Evolutionary conservation across 2,797 vertebrate genomes (phyloP).

Genomic region (Alosa sapidissima): DNA sequence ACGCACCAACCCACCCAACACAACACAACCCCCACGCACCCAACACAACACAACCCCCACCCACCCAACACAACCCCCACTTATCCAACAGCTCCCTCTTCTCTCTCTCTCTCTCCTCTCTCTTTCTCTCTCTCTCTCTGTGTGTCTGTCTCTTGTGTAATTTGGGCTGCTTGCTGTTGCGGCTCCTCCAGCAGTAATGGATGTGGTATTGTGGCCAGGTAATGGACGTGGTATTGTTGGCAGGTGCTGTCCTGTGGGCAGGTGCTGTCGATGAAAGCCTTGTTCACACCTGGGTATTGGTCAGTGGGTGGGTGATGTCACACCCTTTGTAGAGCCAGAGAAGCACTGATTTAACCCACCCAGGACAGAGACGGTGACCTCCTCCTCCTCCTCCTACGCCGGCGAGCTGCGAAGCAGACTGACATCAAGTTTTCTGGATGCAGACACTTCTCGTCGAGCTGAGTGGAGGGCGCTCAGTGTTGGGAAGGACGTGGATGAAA

Average conservation of each 20-base stretch:
- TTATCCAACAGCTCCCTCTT: background rate
- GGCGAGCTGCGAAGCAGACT: background rate
- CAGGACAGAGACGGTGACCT: too few species aligned
- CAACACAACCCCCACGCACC: background rate
- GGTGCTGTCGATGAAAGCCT: too few species aligned
- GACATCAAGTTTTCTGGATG: background rate
- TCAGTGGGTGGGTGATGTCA: background rate
- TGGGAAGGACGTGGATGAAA: background rate
- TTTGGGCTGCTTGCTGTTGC: too few species aligned
- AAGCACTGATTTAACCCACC: too few species aligned
- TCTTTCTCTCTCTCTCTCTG: background rate
- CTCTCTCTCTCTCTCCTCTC: background rate
- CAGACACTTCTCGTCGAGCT: too few species aligned
- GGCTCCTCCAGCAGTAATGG: too few species aligned
- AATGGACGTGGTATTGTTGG: too few species aligned
- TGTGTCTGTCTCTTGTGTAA: background rate
- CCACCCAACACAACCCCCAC: background rate
- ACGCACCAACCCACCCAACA: background rate
- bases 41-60: background rate
- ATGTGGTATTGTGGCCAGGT: too few species aligned
- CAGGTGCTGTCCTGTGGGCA: too few species aligned
- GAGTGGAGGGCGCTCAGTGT: too few species aligned
- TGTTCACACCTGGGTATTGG: too few species aligned
- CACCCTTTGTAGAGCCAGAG: background rate
- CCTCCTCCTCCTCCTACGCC: background rate